A percentile compares a stretch with the other conserved stretches of the same genome.
Conservation (phyloP, 2,113 vertebrate genomes). For the Elanus axillaris region DNA sequence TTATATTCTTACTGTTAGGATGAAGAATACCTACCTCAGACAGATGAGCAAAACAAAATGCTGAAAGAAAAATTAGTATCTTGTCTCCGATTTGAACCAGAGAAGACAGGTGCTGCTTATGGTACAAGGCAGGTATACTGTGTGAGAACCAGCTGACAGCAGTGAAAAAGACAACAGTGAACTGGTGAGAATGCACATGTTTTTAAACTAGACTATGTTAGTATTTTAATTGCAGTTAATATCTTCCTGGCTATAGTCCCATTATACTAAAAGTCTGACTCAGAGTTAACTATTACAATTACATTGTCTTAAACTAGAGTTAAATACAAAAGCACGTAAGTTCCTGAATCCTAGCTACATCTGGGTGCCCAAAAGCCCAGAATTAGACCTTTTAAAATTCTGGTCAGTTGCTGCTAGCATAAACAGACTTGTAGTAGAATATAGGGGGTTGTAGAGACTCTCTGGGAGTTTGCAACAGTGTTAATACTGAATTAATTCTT, state of each 20-base stretch:
- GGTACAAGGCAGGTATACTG: not conserved
- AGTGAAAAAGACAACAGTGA: not conserved
- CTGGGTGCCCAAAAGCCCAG: not conserved
- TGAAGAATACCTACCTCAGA: not conserved
- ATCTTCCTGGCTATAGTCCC: not conserved
- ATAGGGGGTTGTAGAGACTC: not conserved
- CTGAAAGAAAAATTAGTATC: not conserved
- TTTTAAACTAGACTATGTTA: not conserved
- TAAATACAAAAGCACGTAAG: rapidly evolving
- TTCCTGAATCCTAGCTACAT: not conserved
- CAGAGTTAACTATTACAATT: not conserved
- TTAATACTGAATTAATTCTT: not conserved
- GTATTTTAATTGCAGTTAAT: not conserved
- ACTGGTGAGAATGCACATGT: not conserved
- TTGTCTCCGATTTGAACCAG: not conserved
- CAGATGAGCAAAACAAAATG: not conserved
- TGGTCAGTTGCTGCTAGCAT: not conserved
- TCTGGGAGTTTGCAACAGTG: not conserved
- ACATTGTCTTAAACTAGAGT: not conserved
- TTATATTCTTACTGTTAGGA: not conserved
- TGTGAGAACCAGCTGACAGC: not conserved
- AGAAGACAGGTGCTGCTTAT: not conserved
- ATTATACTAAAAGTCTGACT: not conserved
- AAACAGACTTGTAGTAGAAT: not conserved
- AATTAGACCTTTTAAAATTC: not conserved